A percentile compares a stretch with the other conserved stretches of the same genome.
Evolutionary conservation across 2,797 vertebrate genomes (phyloP).

Genomic region (Chaenodraco wilsoni): DNA sequence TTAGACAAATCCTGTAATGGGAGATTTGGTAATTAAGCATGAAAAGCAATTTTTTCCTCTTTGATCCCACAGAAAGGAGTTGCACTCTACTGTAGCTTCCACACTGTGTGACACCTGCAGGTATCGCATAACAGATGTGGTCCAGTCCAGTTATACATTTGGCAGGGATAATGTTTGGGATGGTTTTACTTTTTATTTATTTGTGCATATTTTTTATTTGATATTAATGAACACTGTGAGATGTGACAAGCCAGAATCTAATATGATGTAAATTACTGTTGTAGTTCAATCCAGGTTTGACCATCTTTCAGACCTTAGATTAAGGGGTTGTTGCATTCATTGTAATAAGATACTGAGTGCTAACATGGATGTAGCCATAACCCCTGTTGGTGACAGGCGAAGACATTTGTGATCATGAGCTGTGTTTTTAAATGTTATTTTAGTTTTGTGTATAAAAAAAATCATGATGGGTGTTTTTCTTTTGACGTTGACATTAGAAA

Average conservation of each 20-base stretch:
- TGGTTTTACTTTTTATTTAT: slow-evolving; percentile 71
- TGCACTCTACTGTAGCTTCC: slow-evolving; percentile 72
- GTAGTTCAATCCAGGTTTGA: slow-evolving; percentile 50
- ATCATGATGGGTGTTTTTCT: slow-evolving; percentile 61
- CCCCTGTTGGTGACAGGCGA: slow-evolving; percentile 30
- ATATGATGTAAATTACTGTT: slow-evolving; percentile 36
- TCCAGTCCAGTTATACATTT: slow-evolving; percentile 63
- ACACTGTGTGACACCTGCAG: slow-evolving; percentile 52
- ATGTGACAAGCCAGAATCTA: slow-evolving; percentile 58
- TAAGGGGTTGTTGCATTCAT: slow-evolving; percentile 40
- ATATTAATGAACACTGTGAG: slow-evolving; percentile 80
- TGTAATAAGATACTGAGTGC: slow-evolving; percentile 33
- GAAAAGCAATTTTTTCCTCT: slow-evolving; percentile 41
- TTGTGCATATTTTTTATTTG: slow-evolving; percentile 69
- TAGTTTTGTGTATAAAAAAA: slow-evolving; percentile 62
- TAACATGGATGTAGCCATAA: slow-evolving; percentile 51
- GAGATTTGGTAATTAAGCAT: slow-evolving; percentile 52
- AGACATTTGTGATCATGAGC: slow-evolving; percentile 59
- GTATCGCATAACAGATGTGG: slow-evolving; percentile 48
- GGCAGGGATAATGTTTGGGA: slow-evolving; percentile 73
- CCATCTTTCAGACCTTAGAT: slow-evolving; percentile 11
- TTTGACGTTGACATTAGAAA: slow-evolving; percentile 70
- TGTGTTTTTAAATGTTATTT: slow-evolving; percentile 31
- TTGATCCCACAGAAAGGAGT: slow-evolving; percentile 46
- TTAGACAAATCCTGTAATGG: slow-evolving; percentile 32